phyloP scores from a whole-genome alignment of 2,888 invertebrate genomes.

The Cabera pusaria region DNA sequence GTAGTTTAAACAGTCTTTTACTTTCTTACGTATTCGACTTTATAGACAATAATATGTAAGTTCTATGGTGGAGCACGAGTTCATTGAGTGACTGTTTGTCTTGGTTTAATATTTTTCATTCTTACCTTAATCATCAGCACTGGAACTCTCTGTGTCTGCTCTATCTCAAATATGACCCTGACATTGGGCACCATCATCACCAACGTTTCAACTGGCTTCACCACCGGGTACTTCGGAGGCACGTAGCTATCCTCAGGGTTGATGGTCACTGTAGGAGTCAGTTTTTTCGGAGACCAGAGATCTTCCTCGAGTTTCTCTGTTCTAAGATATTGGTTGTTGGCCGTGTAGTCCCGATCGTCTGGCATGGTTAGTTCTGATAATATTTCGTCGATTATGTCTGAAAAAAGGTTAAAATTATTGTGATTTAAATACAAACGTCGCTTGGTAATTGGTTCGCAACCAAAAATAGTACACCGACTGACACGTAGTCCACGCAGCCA shows the following conservation, averaged over 20 bases:
- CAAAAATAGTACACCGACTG: too few species aligned
- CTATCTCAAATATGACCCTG: conserved; percentile 85
- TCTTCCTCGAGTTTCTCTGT: conserved; percentile 80
- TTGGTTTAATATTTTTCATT: too few species aligned
- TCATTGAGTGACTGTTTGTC: too few species aligned
- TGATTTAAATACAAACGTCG: too few species aligned
- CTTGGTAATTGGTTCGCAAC: too few species aligned
- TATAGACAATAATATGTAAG: too few species aligned
- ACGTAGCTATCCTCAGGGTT: conserved; percentile 59
- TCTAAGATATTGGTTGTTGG: conserved; percentile 64
- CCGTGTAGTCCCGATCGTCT: conserved; percentile 78
- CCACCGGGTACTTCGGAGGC: conserved; percentile 60
- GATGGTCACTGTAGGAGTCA: conserved; percentile 62
- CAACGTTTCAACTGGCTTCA: conserved; percentile 76
- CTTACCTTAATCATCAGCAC: conserved; percentile 65
- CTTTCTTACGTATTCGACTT: too few species aligned
- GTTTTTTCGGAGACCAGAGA: conserved; percentile 88
- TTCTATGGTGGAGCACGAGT: neutral
- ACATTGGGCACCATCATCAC: conserved; percentile 82
- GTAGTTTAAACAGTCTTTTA: too few species aligned
- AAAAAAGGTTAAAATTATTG: too few species aligned
- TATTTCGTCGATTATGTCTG: conserved; percentile 79
- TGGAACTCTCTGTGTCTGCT: conserved; percentile 70
- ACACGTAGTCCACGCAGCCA: too few species aligned
- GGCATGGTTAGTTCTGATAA: conserved; percentile 63